Evolutionary conservation across 2,113 vertebrate species (phyloP).

Genomic region (Zosterops hypoxanthus): DNA sequence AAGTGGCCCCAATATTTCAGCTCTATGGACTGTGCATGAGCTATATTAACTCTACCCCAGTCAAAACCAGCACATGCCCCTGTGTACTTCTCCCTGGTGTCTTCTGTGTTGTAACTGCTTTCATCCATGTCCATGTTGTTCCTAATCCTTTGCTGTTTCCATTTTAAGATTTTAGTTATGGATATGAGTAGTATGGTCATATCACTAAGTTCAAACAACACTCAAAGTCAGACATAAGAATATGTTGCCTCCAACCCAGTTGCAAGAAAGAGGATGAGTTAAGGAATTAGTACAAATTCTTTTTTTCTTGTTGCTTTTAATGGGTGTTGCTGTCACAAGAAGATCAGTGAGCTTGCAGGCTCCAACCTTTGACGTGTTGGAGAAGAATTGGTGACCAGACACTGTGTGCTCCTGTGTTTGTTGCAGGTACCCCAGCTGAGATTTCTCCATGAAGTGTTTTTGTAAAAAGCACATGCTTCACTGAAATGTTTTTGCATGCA

Average conservation of each 20-base stretch:
- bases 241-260: neutral
- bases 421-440: neutral
- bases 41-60: neutral
- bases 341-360: neutral
- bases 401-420: neutral
- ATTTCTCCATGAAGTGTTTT: neutral
- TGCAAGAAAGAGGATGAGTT: neutral
- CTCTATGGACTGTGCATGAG: neutral
- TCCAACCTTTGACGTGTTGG: neutral
- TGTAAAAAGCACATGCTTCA: neutral
- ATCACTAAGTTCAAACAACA: neutral
- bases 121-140: neutral
- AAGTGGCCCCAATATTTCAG: neutral
- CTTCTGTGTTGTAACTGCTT: neutral
- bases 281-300: neutral
- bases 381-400: neutral
- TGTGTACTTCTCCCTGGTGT: neutral
- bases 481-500: neutral
- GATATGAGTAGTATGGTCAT: neutral
- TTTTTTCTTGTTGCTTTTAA: neutral
- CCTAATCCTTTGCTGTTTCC: neutral
- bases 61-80: neutral
- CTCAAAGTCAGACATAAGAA: neutral
- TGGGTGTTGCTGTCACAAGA: neutral
- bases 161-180: neutral